Base-by-base conservation (phyloP, 2,888 invertebrate genomes). In the Molorchus minor region DNA sequence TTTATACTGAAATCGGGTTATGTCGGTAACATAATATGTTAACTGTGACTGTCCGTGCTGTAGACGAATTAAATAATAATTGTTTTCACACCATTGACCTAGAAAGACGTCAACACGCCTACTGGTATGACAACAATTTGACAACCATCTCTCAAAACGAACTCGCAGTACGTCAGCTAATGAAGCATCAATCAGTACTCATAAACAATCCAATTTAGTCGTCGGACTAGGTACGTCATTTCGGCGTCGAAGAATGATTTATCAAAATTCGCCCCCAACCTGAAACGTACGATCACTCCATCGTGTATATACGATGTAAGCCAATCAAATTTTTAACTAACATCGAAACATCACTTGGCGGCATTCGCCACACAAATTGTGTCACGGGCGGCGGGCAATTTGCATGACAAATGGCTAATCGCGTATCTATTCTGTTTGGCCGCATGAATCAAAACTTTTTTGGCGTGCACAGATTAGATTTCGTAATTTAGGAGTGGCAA, bases 381-480 rank as follows among this genome's bases (percentile, higher is more conserved):
- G 36, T 13, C 17, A 35, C 41, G 15, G 40, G 16, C 25, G 38
- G 25, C 21, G 16, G 5, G 16, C 38, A 25, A 45, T 45, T 45
- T 30, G 16, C 49, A 29, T 51, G 51, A 51, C 51, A 40, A 51
- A 51, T 29, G 40, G n/a, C n/a, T n/a, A n/a, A n/a, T n/a, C n/a
- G n/a, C n/a, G n/a, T n/a, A n/a, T n/a, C n/a, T n/a, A n/a, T n/a
- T 33, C 33, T 33, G 33, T 33, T 33, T 33, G 10, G 33, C 10
- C 16, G 21, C 8, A 49, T 49, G 47, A 49, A 49, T 49, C 47
- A 49, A 36, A 49, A 36, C 20, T 36, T 49, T n/a, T 35, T 49
- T 35, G 36, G 15, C 36, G 19, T 36, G 47, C 13, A n/a, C 12
- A 36, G 47, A 36, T 36, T 49, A 30, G 45, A 45, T 45, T 25